Percentiles rank a stretch among this genome's conserved stretches.
Conservation (phyloP, 92 coral and sea anemone species). For the Porites rus region DNA sequence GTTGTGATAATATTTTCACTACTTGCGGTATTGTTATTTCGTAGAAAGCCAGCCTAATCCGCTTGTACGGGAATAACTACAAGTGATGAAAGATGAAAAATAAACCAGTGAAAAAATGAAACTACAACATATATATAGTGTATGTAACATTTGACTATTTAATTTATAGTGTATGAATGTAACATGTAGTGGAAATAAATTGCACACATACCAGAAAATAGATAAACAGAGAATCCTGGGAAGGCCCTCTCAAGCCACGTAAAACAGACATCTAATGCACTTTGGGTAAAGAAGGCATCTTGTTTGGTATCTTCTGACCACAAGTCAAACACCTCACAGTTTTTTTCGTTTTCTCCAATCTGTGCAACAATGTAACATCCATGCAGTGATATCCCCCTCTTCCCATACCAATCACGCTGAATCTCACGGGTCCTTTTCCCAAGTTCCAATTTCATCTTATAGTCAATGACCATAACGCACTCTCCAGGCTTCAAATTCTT, state of each 20-base stretch:
- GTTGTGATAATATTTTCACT: neutral
- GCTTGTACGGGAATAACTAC: neutral
- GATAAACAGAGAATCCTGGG: conserved; percentile 34
- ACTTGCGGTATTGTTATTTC: neutral
- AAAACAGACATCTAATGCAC: conserved; percentile 45
- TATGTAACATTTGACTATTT: too few species aligned
- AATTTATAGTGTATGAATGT: too few species aligned
- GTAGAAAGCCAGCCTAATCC: neutral
- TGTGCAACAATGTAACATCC: conserved; percentile 29
- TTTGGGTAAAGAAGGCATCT: conserved; percentile 31
- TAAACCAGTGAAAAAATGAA: too few species aligned
- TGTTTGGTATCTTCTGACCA: conserved; percentile 47
- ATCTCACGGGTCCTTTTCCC: conserved; percentile 31
- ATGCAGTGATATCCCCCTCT: conserved; percentile 38
- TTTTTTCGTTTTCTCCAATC: neutral
- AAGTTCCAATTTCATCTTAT: conserved; percentile 53
- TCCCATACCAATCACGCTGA: conserved; percentile 51
- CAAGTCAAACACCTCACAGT: conserved; percentile 9
- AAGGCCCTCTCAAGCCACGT: conserved; percentile 16
- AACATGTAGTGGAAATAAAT: neutral
- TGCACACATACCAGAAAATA: conserved; percentile 26
- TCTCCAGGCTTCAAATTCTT: conserved; percentile 50
- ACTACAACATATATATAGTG: too few species aligned
- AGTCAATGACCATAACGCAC: conserved; percentile 30
- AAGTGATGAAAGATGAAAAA: neutral